Evolutionary conservation across 1,140 invertebrate genomes (phyloP).

Genomic region (Hestina assimilis): DNA sequence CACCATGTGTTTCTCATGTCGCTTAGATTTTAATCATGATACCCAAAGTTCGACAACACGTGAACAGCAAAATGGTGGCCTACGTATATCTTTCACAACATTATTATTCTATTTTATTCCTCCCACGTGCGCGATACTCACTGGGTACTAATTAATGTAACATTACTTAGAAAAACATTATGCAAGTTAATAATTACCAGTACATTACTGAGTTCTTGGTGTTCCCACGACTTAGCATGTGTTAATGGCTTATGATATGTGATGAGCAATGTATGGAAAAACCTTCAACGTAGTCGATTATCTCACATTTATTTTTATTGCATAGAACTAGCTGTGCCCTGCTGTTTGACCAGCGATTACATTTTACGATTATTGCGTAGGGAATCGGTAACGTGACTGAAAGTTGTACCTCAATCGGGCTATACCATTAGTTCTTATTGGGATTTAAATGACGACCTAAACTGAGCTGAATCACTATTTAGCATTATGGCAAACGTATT

Average conservation of each 20-base stretch:
- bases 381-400: too few relatives aligned
- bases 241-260: background rate
- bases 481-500: too few relatives aligned
- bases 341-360: too few relatives aligned
- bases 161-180: constrained; percentile 20
- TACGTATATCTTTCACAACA: background rate
- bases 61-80: background rate
- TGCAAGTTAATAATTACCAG: constrained; percentile 10
- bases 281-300: background rate
- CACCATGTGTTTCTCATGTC: too few relatives aligned
- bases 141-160: constrained; percentile 22
- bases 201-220: constrained; percentile 11
- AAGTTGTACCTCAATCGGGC: too few relatives aligned
- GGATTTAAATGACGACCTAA: too few relatives aligned
- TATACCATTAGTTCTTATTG: too few relatives aligned
- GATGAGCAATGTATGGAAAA: background rate
- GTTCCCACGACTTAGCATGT: constrained; percentile 8
- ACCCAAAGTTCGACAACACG: background rate
- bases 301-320: too few relatives aligned
- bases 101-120: constrained; percentile 22
- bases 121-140: constrained; percentile 24
- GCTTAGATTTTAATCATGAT: too few relatives aligned
- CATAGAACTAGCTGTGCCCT: too few relatives aligned
- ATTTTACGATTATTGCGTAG: too few relatives aligned
- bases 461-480: too few relatives aligned